Percentiles rank a stretch among this genome's conserved stretches.
Evolutionary conservation across 1,140 invertebrate genomes (phyloP).

Genomic region (Drosophila lini): DNA sequence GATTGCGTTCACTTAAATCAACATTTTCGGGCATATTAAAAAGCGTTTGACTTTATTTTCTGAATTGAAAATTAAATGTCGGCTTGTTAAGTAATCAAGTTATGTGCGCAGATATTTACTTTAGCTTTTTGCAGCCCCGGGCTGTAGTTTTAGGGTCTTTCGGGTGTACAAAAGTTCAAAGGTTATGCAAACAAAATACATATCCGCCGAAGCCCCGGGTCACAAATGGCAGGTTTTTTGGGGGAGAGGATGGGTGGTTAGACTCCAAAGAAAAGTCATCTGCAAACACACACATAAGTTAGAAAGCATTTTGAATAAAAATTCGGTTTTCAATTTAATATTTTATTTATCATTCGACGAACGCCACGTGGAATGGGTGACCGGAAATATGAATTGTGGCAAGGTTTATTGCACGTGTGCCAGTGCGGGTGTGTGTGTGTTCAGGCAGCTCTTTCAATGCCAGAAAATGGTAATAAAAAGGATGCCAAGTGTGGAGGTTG

Average conservation of each 20-base stretch:
- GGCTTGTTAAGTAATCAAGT: constrained; percentile 32
- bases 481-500: constrained; percentile 33
- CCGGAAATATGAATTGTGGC: constrained; percentile 54
- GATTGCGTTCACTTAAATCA: constrained; percentile 7
- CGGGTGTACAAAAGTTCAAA: constrained; percentile 47
- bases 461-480: constrained; percentile 54
- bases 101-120: constrained; percentile 47
- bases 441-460: constrained; percentile 56
- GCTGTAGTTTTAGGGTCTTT: constrained; percentile 67
- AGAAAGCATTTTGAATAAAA: constrained; percentile 51
- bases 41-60: constrained; percentile 1
- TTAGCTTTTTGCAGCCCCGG: constrained; percentile 36
- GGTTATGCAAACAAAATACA: constrained; percentile 46
- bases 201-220: constrained; percentile 12
- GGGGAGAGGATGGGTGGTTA: neutral
- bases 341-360: constrained; percentile 48
- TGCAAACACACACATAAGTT: constrained; percentile 41
- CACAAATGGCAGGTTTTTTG: neutral
- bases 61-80: constrained; percentile 20
- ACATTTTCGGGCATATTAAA: neutral
- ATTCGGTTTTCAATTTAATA: constrained; percentile 59
- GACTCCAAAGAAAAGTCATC: constrained; percentile 44
- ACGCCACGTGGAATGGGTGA: constrained; percentile 21
- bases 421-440: constrained; percentile 4
- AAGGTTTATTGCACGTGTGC: constrained; percentile 27